These are phyloP conservation scores for Ricordea florida DNA, from an alignment of 92 coral and sea anemone genomes.

Conservation along the genomic window DNA sequence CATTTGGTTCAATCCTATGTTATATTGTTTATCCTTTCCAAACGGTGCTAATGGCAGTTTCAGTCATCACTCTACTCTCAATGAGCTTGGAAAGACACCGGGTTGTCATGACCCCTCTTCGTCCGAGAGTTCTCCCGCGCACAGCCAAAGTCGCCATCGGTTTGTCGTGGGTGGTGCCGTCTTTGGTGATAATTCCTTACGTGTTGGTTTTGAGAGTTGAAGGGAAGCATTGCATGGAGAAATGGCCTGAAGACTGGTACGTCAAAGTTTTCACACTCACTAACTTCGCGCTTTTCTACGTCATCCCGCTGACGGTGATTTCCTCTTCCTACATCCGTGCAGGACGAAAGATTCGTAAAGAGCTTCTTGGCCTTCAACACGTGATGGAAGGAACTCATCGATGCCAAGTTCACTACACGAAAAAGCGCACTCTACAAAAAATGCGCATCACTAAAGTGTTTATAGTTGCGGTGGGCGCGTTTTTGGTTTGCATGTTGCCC, in stretches of 20 bases:
- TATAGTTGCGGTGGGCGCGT: slow-evolving; percentile 79
- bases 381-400: slow-evolving; percentile 23
- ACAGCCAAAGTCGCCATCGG: slow-evolving; percentile 48
- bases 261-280: slow-evolving; percentile 62
- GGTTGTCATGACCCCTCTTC: slow-evolving; percentile 74
- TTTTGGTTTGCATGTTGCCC: slow-evolving; percentile 77
- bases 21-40: slow-evolving; percentile 75
- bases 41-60: slow-evolving; percentile 70
- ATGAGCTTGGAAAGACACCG: slow-evolving; percentile 82
- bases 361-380: slow-evolving; percentile 31
- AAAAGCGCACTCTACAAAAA: slow-evolving; percentile 69
- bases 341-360: slow-evolving; percentile 49
- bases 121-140: slow-evolving; percentile 47
- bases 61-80: slow-evolving; percentile 65
- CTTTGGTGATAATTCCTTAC: slow-evolving; percentile 64
- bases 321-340: slow-evolving; percentile 53
- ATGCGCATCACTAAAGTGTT: slow-evolving; percentile 74
- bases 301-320: slow-evolving; percentile 59
- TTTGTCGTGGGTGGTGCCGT: slow-evolving; percentile 61
- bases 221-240: slow-evolving; percentile 50
- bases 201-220: slow-evolving; percentile 49
- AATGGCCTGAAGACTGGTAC: slow-evolving; percentile 61
- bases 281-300: slow-evolving; percentile 55
- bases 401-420: slow-evolving; percentile 57
- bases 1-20: slow-evolving; percentile 70